phyloP scores from a whole-genome alignment of 2,113 vertebrate genomes.

The Cyprinodon brontotheroides region DNA sequence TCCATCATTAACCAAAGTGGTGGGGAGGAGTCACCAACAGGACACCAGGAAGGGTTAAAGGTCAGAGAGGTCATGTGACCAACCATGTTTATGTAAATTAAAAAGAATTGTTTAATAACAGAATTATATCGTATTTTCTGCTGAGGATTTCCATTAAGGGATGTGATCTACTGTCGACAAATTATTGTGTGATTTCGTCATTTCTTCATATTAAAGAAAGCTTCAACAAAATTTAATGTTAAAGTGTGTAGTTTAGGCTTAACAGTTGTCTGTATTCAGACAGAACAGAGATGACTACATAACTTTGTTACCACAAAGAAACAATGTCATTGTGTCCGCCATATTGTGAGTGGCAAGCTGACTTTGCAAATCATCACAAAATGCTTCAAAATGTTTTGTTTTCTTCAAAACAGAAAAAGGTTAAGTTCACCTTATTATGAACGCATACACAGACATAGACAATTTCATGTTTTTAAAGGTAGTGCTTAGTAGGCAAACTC shows the following conservation, averaged over 20 bases:
- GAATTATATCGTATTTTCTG: neutral
- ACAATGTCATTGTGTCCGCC: no score
- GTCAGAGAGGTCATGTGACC: neutral
- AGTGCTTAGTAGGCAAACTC: neutral
- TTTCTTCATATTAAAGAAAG: neutral
- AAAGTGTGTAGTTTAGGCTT: no score
- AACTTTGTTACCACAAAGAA: no score
- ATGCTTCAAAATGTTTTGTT: neutral
- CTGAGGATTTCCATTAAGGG: no score
- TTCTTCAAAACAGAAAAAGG: neutral
- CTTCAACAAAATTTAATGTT: no score
- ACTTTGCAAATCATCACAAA: neutral
- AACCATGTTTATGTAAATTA: neutral
- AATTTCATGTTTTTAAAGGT: neutral
- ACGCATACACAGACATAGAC: neutral
- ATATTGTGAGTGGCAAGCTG: neutral
- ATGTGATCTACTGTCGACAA: no score
- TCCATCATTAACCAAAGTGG: slow-evolving; percentile 92
- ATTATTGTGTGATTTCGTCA: neutral
- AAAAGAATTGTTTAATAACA: neutral
- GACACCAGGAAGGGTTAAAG: neutral
- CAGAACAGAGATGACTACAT: no score
- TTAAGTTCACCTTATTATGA: neutral
- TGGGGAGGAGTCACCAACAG: slow-evolving; percentile 41
- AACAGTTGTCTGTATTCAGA: no score